Base-by-base conservation (phyloP, 2,113 vertebrate genomes). In the Semnornis frantzii region DNA sequence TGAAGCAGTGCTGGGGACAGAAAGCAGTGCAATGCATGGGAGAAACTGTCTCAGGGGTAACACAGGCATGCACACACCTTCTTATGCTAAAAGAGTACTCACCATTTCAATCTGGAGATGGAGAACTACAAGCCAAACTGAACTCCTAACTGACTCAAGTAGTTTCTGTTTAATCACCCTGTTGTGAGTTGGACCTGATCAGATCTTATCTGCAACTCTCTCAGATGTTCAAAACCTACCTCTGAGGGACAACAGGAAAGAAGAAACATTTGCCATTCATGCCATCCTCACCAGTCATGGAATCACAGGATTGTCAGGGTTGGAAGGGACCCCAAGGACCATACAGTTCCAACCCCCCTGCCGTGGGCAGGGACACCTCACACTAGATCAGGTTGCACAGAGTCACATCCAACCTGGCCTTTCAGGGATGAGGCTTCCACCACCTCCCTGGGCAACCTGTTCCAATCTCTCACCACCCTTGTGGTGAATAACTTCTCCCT, bases 231-330 rank as follows among this genome's bases (percentile, higher is more conserved):
- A 60, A 70, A 81, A 33, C 15, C n/a, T 37, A 30, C 34, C 7
- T 15, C 28, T 82, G 39, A 33, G 24, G 69, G 16, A 50, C 1
- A 5, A 34, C 12, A 82, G 57, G 23, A 69, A 70, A 69, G 34
- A 55, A 10, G 9, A 72, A 72, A 42, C 0, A 0, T 46, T 63
- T 52, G 37, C 30, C 31, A 20, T 42, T 74, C 0, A 0, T 70
- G 28, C 66, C 48, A n/a, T 23, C 39, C 63, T 69, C 20, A 37
- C 15, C 23, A 39, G 57, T 39, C 21, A 24, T 23, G 23, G 19
- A 48, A 48, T 48, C 48, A 48, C 48, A 48, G 21, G 11, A 50
- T 50, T 50, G 50, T 24, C 50, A 50, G 23, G 50, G 50, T 50
- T 50, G 50, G 50, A 50, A 50, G 23, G 50, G 11, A 50, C 50